Evolutionary conservation across 1,140 invertebrate genomes (phyloP), one percentile per base, ranked within the genome.

Genomic region (Lordiphosa clarofinis): DNA sequence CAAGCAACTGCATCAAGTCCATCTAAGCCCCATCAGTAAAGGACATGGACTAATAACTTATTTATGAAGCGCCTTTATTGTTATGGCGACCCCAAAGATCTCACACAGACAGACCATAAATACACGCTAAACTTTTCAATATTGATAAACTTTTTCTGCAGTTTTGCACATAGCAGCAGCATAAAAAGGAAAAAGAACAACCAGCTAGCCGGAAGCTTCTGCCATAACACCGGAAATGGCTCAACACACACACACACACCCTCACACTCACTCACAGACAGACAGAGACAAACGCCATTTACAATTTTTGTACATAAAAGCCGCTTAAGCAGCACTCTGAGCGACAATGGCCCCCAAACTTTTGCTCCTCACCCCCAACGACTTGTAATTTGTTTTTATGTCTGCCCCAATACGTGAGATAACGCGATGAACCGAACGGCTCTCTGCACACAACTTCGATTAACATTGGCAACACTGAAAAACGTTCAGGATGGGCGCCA

Each of bases 301-400:
- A 72, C 76, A 82, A 82, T 81, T 81, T 81, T 72, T 82, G 56
- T 63, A 72, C 72, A 81, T 81, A 81, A 82, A 60, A 82, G 71
- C 72, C 70, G 75, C 75, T 79, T 79, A 82, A 81, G 57, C 71
- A 73, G 56, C 74, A 68, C 63, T 62, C 63, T 61, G 38, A 39
- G 21, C 36, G 50, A 37, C 50, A 53, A 36, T 56, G 46, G 44
- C 53, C 43, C 31, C 43, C 19, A 15, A 15, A 28, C 55, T 12
- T 12, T 36, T 12, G 35, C 36, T 19, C 28, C 13, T 2, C 9
- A 42, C 6, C 3, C 36, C 40, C 54, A 35, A 42, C 40, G 38
- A 62, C 67, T 74, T 82, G 75, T 81, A 81, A 81, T 81, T 81
- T 81, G 75, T 81, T 81, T 81, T 81, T 81, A 82, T 81, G 75